phyloP scores from a whole-genome alignment of 1,140 invertebrate genomes.

The Nautilus pompilius region DNA sequence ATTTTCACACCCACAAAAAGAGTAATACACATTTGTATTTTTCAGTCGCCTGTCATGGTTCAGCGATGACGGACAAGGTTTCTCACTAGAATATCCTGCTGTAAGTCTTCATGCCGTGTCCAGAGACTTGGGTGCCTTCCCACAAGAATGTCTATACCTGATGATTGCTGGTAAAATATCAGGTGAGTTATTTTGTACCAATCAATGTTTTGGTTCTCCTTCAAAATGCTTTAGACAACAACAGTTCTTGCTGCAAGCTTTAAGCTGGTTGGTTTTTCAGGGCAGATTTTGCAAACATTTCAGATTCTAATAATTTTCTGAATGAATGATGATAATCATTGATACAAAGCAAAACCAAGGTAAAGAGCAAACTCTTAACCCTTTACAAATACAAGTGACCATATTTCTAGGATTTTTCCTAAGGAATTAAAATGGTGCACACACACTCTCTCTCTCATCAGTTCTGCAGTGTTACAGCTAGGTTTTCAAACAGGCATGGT shows the following conservation, averaged over 20 bases:
- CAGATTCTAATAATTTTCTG: neutral
- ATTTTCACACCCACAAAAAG: neutral
- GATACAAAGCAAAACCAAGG: neutral
- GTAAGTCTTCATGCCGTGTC: constrained; percentile 75
- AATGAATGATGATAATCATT: neutral
- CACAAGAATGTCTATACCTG: constrained; percentile 68
- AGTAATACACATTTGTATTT: too few species aligned
- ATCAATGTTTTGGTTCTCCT: neutral
- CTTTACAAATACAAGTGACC: too few species aligned
- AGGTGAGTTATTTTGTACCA: constrained; percentile 37
- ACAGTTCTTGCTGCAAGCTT: neutral
- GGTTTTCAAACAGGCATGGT: too few species aligned
- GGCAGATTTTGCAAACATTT: neutral
- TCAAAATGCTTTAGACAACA: neutral
- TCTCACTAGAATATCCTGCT: constrained; percentile 70
- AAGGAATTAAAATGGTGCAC: too few species aligned
- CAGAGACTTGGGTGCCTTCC: constrained; percentile 65
- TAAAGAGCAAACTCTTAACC: too few species aligned
- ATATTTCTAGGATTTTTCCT: too few species aligned
- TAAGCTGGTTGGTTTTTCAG: neutral
- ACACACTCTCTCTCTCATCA: too few species aligned
- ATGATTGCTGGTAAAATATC: constrained; percentile 67
- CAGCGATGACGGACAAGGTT: constrained; percentile 62
- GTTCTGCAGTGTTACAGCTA: too few species aligned
- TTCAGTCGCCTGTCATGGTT: constrained; percentile 67